A percentile compares a stretch with the other conserved stretches of the same genome.
These are phyloP conservation scores for Cirrhinus molitorella DNA, from an alignment of 2,797 vertebrate genomes.

Conservation along the genomic window DNA sequence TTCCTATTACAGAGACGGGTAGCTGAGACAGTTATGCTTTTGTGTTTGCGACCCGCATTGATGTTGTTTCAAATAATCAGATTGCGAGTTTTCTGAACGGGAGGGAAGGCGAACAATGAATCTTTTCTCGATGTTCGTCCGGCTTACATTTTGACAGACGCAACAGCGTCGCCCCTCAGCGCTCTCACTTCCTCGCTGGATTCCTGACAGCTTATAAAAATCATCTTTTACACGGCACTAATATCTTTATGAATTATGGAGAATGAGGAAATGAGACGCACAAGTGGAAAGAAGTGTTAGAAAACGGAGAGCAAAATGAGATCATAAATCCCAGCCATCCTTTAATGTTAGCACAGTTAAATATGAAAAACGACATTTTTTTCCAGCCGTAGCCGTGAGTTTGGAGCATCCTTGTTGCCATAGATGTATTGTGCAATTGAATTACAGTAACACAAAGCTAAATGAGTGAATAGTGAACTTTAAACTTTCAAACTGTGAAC, in stretches of 20 bases:
- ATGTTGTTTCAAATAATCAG: constrained; percentile 45
- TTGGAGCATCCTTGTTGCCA: constrained; percentile 34
- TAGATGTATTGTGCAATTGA: constrained; percentile 28
- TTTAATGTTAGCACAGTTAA: constrained; percentile 31
- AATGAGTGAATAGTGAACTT: constrained; percentile 21
- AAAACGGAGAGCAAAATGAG: constrained; percentile 32
- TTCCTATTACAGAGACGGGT: not conserved
- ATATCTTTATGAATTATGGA: constrained; percentile 50
- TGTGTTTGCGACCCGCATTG: constrained; percentile 21
- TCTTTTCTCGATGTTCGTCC: constrained; percentile 26
- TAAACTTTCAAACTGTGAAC: constrained; percentile 6
- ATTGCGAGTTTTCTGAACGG: constrained; percentile 35
- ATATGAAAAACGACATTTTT: constrained; percentile 43
- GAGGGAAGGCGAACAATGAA: constrained; percentile 7
- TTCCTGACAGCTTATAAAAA: constrained; percentile 48
- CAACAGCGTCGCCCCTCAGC: constrained; percentile 24
- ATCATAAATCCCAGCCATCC: constrained; percentile 32
- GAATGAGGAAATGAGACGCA: constrained; percentile 30
- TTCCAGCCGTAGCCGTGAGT: constrained; percentile 14
- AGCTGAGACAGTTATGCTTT: constrained; percentile 35
- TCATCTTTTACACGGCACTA: constrained; percentile 44
- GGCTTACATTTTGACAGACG: constrained; percentile 34
- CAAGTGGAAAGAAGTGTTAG: constrained; percentile 6
- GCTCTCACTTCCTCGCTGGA: constrained; percentile 32
- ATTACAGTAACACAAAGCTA: constrained; percentile 25